Base-by-base conservation (phyloP, 2,888 invertebrate species). In the Drosophila recens region DNA sequence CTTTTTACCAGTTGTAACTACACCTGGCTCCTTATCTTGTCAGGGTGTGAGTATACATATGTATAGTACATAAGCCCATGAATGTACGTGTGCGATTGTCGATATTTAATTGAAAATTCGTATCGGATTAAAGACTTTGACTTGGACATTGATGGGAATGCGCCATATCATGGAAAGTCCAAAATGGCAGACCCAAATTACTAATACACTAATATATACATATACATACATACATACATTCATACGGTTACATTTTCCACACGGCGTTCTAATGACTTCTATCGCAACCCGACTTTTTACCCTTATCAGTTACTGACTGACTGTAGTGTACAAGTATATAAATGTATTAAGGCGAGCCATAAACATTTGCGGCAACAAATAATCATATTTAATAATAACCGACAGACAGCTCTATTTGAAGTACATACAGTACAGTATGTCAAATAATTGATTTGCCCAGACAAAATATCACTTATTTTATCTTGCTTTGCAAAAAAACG, bases 351-450 rank as follows among this genome's bases (percentile, higher is more conserved):
- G 54, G 53, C 56, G 57, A 15, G 2, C 40, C 72, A 76, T 75
- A 75, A 57, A 70, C 49, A 6, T 56, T 67, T 62, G 53, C 61
- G 68, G 64, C 68, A 52, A 67, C 65, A 71, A 76, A 69, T 80
- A 82, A 78, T 75, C 67, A 69, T 52, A 65, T 58, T 56, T 72
- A 67, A 67, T 83, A 69, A 63, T 63, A 48, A 66, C 40, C 65
- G 59, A 48, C 67, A 59, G 65, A 71, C 73, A 73, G 54, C 40
- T 15, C 52, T 34, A 59, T 30, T 33, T 52, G 51, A 33, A 52
- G 23, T 34, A 48, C 20, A 38, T 36, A 33, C 33, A 33, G 8
- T 8, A 38, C n/a, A 38, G 38, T 38, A 8, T 38, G 38, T n/a
- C 38, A 38, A 38, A n/a, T n/a, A 38, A 38, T 38, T 38, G n/a